Conservation (phyloP, 1,140 invertebrate genomes). For the Polyergus mexicanus region DNA sequence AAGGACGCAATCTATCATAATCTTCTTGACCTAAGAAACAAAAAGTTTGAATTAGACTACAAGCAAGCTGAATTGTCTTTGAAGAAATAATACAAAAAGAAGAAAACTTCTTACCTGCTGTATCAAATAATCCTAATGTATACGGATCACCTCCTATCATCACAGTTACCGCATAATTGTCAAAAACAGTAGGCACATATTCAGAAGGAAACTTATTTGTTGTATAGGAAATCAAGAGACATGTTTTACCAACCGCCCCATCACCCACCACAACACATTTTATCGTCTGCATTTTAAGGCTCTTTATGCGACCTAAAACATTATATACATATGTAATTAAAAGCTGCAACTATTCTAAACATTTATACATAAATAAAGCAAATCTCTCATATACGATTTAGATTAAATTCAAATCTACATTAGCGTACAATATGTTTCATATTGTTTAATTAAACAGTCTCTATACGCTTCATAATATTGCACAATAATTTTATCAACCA, state of each 20-base stretch:
- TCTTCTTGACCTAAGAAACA: conserved; percentile 94
- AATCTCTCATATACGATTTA: background rate
- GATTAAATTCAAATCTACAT: conserved; percentile 1
- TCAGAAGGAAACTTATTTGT: conserved; percentile 99
- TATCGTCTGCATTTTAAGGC: conserved; percentile 97
- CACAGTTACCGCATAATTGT: conserved; percentile 99
- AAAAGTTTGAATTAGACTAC: background rate
- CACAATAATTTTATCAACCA: background rate
- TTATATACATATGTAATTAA: background rate
- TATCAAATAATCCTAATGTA: conserved; percentile 98
- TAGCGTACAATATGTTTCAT: background rate
- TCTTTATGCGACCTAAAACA: conserved; percentile 61
- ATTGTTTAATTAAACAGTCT: background rate
- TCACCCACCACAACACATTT: conserved; percentile 99
- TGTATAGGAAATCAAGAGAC: conserved; percentile 95
- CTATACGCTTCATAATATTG: background rate
- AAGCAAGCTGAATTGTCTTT: background rate
- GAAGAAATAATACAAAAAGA: background rate
- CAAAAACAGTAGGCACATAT: conserved; percentile 99
- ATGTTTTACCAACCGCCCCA: conserved; percentile 99
- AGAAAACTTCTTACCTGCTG: conserved; percentile 90
- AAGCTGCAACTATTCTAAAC: background rate
- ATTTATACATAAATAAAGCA: background rate
- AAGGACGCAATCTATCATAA: conserved; percentile 97
- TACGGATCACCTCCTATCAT: conserved; percentile 99